These are phyloP conservation scores for Caenorhabditis brenneri DNA, from an alignment of 1,140 invertebrate genomes.

Conservation along the genomic window DNA sequence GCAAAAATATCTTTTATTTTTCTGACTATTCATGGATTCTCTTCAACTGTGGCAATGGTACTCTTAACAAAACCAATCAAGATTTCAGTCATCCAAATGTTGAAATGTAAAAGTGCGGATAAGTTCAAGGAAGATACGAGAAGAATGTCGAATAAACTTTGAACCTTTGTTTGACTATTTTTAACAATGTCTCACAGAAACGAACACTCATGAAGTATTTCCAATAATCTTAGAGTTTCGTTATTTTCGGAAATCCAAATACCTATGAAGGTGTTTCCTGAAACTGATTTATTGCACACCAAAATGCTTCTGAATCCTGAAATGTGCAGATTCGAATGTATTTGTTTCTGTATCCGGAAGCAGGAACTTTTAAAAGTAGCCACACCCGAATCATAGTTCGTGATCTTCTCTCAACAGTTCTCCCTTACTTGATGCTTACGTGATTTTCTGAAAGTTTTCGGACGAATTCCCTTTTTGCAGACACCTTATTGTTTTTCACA, in stretches of 20 bases:
- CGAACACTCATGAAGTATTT: too few species aligned
- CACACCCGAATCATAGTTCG: neutral
- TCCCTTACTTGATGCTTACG: neutral
- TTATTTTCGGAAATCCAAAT: too few species aligned
- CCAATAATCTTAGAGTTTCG: too few species aligned
- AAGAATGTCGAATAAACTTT: neutral
- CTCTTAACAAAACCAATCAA: neutral
- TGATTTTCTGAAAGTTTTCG: constrained; percentile 19
- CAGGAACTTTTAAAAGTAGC: too few species aligned
- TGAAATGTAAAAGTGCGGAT: neutral
- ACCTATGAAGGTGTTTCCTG: too few species aligned
- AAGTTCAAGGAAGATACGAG: neutral
- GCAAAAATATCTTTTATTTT: neutral
- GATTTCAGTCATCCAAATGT: neutral
- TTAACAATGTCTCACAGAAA: too few species aligned
- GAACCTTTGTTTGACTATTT: neutral
- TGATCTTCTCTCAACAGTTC: neutral
- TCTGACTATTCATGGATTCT: neutral
- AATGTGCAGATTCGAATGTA: too few species aligned
- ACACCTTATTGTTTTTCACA: constrained; percentile 4
- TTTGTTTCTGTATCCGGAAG: too few species aligned
- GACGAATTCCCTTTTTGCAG: neutral
- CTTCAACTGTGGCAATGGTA: neutral
- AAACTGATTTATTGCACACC: too few species aligned
- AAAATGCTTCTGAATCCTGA: too few species aligned